Evolutionary conservation across 2,113 vertebrate genomes (phyloP).

Genomic region (Lota lota): DNA sequence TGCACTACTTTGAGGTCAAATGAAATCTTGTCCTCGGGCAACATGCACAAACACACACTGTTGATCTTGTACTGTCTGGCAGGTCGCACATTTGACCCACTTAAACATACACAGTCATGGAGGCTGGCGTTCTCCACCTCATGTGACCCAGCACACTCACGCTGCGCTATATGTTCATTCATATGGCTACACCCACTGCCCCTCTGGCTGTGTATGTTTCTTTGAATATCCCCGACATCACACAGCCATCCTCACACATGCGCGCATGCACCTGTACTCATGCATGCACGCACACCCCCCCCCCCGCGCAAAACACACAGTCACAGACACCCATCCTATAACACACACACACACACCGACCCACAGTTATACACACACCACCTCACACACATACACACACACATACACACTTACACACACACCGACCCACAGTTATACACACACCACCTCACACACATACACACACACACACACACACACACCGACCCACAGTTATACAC

Average conservation of each 20-base stretch:
- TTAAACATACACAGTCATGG: conserved; percentile 47
- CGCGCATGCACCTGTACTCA: conserved; percentile 19
- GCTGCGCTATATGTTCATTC: conserved; percentile 33
- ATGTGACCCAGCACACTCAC: conserved; percentile 48
- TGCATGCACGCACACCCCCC: not conserved
- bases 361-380: not conserved
- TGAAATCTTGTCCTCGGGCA: no score
- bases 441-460: conserved; percentile 19
- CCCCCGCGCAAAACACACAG: no score
- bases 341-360: no score
- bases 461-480: conserved; percentile 4
- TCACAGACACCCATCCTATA: no score
- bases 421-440: conserved; percentile 7
- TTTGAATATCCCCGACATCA: not conserved
- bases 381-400: no score
- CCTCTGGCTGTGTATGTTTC: conserved; percentile 9
- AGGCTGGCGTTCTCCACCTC: conserved; percentile 39
- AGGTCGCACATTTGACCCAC: conserved; percentile 32
- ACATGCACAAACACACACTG: no score
- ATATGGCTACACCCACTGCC: conserved; percentile 10
- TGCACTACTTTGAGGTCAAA: no score
- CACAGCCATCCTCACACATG: conserved; percentile 7
- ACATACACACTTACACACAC: no score
- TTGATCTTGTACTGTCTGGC: conserved; percentile 15
- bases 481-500: conserved; percentile 21